Percentiles rank a stretch among this genome's conserved stretches.
Conservation (phyloP, 2,888 invertebrate species). For the Subacronicta megacephala region DNA sequence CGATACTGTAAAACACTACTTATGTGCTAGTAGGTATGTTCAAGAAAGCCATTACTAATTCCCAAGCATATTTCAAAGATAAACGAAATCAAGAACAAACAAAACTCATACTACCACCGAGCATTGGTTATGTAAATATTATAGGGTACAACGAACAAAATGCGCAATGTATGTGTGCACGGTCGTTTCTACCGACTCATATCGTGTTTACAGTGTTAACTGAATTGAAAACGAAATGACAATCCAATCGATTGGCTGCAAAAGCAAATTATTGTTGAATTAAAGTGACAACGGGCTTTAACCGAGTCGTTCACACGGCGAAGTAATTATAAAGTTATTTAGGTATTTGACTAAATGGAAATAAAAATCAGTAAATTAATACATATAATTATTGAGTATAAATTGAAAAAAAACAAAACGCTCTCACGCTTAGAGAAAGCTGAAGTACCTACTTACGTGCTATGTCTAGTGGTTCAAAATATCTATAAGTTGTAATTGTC, state of each 20-base stretch:
- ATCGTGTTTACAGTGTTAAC: constrained; percentile 48
- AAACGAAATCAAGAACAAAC: constrained; percentile 15
- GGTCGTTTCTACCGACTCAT: constrained; percentile 30
- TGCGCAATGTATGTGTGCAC: constrained; percentile 36
- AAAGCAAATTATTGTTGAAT: constrained; percentile 44
- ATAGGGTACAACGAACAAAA: constrained; percentile 29
- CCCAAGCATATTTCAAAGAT: constrained; percentile 1
- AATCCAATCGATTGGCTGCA: constrained; percentile 38
- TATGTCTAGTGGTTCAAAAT: no score
- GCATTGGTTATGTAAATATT: constrained; percentile 34
- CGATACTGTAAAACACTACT: no score
- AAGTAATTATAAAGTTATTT: constrained; percentile 1
- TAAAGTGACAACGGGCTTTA: constrained; percentile 13
- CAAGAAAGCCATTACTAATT: not conserved
- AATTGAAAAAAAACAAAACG: no score
- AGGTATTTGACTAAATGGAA: no score
- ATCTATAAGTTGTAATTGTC: no score
- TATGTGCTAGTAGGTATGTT: not conserved
- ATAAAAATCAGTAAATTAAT: no score
- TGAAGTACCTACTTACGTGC: no score
- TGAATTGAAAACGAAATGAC: constrained; percentile 49
- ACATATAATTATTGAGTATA: no score
- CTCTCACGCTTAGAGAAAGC: no score
- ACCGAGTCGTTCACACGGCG: constrained; percentile 9
- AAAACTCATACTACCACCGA: constrained; percentile 12